Conservation (phyloP, 2,888 invertebrate species). For the Ceramica pisi region DNA sequence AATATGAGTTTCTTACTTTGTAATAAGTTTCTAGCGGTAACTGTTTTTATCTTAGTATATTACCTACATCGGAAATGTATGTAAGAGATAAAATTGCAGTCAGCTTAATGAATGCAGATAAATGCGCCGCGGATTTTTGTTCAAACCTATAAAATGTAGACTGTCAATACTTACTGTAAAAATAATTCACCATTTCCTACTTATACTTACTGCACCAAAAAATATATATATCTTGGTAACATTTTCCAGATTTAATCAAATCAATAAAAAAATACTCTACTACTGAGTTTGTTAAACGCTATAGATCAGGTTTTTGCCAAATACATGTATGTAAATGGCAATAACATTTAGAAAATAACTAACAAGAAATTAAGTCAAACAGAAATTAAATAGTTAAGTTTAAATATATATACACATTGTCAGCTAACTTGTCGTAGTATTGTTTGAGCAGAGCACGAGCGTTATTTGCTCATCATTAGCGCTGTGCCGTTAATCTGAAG, state of each 20-base stretch:
- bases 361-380: neutral
- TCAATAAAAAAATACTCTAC: no score
- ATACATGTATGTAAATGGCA: neutral
- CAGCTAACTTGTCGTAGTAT: conserved; percentile 28
- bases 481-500: conserved; percentile 61
- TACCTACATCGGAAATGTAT: conserved; percentile 50
- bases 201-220: no score
- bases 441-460: conserved; percentile 44
- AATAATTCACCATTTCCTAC: neutral
- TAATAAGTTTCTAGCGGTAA: conserved; percentile 60
- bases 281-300: no score
- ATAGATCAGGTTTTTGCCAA: no score
- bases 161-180: neutral
- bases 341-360: neutral
- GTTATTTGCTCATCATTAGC: conserved; percentile 70
- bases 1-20: conserved; percentile 59
- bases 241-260: no score
- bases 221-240: no score
- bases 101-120: conserved; percentile 47
- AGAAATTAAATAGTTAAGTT: neutral
- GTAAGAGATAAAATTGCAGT: conserved; percentile 50
- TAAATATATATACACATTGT: conserved; percentile 28
- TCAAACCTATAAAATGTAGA: neutral
- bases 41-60: conserved; percentile 51
- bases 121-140: conserved; percentile 9